Evolutionary conservation across 1,140 invertebrate species (phyloP).

Genomic region (Cydia amplana): DNA sequence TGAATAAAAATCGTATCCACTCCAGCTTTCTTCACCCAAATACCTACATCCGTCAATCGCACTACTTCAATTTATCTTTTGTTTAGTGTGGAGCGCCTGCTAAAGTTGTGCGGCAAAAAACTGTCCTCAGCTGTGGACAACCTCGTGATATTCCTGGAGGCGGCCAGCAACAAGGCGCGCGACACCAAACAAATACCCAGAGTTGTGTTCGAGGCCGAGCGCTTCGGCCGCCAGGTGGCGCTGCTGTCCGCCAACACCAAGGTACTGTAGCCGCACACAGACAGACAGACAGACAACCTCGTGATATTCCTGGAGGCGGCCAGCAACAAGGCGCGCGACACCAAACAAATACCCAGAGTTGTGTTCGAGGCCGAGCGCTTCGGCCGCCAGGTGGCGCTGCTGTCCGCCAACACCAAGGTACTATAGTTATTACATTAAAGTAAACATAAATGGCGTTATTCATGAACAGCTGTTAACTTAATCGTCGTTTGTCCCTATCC

Average conservation of each 20-base stretch:
- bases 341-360: constrained; percentile 81
- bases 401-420: constrained; percentile 81
- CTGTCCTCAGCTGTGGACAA: constrained; percentile 79
- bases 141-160: constrained; percentile 79
- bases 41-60: no score
- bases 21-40: no score
- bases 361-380: constrained; percentile 82
- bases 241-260: constrained; percentile 80
- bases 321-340: constrained; percentile 73
- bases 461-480: no score
- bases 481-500: no score
- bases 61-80: no score
- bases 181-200: constrained; percentile 82
- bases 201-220: constrained; percentile 81
- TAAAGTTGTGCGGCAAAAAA: constrained; percentile 80
- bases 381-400: constrained; percentile 78
- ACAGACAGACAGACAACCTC: constrained; percentile 80
- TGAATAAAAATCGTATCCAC: no score
- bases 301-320: constrained; percentile 78
- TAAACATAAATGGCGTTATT: background rate
- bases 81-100: constrained; percentile 79
- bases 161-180: constrained; percentile 57
- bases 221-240: constrained; percentile 80
- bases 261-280: no score
- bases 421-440: constrained; percentile 34